Evolutionary conservation across 2,888 invertebrate genomes (phyloP).

Genomic region (Pseudeuparius sepicola): DNA sequence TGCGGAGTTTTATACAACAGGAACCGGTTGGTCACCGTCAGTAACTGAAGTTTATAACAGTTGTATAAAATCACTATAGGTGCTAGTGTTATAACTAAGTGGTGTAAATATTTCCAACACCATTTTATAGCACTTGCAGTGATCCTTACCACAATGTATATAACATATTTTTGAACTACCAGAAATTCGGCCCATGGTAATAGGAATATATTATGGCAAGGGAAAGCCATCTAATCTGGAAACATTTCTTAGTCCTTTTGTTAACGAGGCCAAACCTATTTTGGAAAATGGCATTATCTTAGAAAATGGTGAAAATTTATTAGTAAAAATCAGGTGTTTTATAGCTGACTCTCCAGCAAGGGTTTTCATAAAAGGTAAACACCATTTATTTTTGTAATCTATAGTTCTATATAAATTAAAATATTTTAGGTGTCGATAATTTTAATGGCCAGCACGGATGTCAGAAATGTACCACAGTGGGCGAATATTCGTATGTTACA

Average conservation of each 20-base stretch:
- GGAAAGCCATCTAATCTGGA: constrained; percentile 17
- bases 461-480: constrained; percentile 20
- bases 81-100: too few relatives aligned
- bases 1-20: too few relatives aligned
- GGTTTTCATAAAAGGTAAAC: constrained; percentile 22
- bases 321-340: constrained; percentile 18
- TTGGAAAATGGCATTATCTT: constrained; percentile 15
- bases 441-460: constrained; percentile 22
- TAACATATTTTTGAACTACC: too few relatives aligned
- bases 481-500: constrained; percentile 19
- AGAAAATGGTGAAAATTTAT: constrained; percentile 9
- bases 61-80: too few relatives aligned
- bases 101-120: too few relatives aligned
- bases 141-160: too few relatives aligned
- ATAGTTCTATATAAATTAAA: constrained; percentile 3
- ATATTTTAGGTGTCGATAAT: constrained; percentile 17
- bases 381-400: too few relatives aligned
- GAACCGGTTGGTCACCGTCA: too few relatives aligned
- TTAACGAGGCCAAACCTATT: constrained; percentile 18
- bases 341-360: constrained; percentile 22
- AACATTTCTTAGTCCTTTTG: constrained; percentile 17
- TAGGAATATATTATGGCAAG: constrained; percentile 20
- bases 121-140: too few relatives aligned
- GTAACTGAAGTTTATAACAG: too few relatives aligned
- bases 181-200: constrained; percentile 20